Conservation (phyloP, 2,113 vertebrate genomes). For the Charina bottae region DNA sequence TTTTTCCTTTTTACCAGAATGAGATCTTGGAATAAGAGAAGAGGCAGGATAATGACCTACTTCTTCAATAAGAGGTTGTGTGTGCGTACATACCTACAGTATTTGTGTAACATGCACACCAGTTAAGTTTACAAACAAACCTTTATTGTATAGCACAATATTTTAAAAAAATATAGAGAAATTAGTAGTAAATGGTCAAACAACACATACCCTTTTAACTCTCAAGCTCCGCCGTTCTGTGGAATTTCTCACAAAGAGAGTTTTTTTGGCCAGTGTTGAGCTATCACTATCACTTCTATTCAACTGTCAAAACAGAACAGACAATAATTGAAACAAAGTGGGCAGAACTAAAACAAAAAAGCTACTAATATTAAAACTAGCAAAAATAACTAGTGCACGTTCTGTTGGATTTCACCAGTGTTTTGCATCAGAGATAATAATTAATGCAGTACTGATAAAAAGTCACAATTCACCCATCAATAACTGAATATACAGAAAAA, state of each 20-base stretch:
- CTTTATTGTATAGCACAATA: background rate
- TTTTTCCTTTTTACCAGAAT: background rate
- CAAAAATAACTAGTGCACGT: background rate
- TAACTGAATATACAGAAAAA: background rate
- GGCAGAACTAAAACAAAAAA: background rate
- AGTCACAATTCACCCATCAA: background rate
- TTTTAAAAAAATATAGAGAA: background rate
- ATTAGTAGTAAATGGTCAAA: background rate
- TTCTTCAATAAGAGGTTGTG: background rate
- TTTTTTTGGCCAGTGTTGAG: constrained; percentile 82
- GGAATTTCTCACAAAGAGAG: constrained; percentile 84
- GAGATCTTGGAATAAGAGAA: background rate
- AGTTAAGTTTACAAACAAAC: background rate
- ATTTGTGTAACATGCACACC: background rate
- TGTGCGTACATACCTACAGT: background rate
- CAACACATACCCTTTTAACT: constrained; percentile 79
- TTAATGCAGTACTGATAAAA: background rate
- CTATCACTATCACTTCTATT: constrained; percentile 88
- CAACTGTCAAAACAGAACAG: constrained; percentile 69
- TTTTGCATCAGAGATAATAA: background rate
- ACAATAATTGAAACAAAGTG: constrained; percentile 8
- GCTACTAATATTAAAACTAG: background rate
- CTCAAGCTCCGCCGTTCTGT: constrained; percentile 80
- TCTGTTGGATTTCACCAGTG: background rate
- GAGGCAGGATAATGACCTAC: background rate